A percentile compares a stretch with the other conserved stretches of the same genome.
These are phyloP conservation scores for Acanthosepion pharaonis DNA, from an alignment of 2,888 invertebrate genomes.

Conservation along the genomic window DNA sequence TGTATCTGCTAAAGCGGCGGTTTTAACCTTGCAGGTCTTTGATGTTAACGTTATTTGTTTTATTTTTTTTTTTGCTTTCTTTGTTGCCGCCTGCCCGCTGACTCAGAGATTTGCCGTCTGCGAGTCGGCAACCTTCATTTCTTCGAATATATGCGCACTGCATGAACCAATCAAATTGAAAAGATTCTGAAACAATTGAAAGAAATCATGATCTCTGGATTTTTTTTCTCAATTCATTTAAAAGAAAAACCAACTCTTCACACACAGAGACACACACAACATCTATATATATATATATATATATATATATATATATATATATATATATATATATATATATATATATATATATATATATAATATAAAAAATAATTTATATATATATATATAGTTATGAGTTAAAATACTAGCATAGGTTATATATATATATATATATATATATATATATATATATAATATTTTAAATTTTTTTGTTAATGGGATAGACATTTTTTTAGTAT, in stretches of 20 bases:
- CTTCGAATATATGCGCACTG: neutral
- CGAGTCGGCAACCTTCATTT: neutral
- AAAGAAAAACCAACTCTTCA: neutral
- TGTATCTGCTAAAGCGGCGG: neutral
- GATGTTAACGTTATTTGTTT: neutral
- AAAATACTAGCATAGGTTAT: no score
- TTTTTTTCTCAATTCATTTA: neutral
- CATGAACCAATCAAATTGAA: neutral
- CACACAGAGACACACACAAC: neutral
- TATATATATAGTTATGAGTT: no score
- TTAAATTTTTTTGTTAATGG: no score
- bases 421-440: no score
- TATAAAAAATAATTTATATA: no score
- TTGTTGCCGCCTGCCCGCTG: neutral
- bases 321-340: neutral
- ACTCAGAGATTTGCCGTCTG: constrained; percentile 33
- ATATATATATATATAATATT: no score
- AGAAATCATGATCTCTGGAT: neutral
- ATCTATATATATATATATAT: neutral
- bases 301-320: neutral
- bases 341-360: no score
- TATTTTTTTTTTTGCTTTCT: neutral
- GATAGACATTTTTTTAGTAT: no score
- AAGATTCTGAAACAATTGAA: neutral
- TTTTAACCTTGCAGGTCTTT: neutral